A percentile compares a stretch with the other conserved stretches of the same genome.
Evolutionary conservation across 2,888 invertebrate species (phyloP).

Genomic region (Napeogenes inachia): DNA sequence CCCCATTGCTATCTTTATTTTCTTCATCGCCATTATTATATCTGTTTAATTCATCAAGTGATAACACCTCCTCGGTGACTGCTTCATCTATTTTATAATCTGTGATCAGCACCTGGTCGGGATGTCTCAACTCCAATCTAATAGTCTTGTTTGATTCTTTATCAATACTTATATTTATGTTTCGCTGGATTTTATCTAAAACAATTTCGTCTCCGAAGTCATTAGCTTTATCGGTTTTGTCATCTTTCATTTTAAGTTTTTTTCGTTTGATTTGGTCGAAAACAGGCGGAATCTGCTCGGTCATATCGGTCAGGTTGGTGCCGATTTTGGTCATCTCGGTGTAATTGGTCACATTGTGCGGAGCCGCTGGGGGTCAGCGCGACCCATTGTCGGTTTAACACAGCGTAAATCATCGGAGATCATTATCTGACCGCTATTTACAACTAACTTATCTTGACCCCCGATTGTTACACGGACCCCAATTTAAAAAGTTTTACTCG

Average conservation of each 20-base stretch:
- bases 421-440: conserved; percentile 71
- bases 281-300: conserved; percentile 50
- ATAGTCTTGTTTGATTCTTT: conserved; percentile 56
- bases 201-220: no score
- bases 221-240: conserved; percentile 32
- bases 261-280: conserved; percentile 58
- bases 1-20: conserved; percentile 17
- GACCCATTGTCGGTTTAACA: conserved; percentile 69
- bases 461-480: conserved; percentile 39
- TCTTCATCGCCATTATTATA: conserved; percentile 14
- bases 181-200: conserved; percentile 39
- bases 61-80: no score
- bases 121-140: conserved; percentile 38
- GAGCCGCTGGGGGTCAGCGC: conserved; percentile 55
- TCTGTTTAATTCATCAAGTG: no score
- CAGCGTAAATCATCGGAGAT: conserved; percentile 74
- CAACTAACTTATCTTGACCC: conserved; percentile 47
- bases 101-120: conserved; percentile 18
- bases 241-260: conserved; percentile 41
- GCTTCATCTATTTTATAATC: conserved; percentile 24
- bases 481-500: conserved; percentile 49
- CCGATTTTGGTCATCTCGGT: conserved; percentile 67
- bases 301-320: conserved; percentile 55
- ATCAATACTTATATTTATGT: conserved; percentile 58
- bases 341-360: conserved; percentile 72